phyloP scores from a whole-genome alignment of 1,140 invertebrate genomes.

The Anastrepha obliqua region DNA sequence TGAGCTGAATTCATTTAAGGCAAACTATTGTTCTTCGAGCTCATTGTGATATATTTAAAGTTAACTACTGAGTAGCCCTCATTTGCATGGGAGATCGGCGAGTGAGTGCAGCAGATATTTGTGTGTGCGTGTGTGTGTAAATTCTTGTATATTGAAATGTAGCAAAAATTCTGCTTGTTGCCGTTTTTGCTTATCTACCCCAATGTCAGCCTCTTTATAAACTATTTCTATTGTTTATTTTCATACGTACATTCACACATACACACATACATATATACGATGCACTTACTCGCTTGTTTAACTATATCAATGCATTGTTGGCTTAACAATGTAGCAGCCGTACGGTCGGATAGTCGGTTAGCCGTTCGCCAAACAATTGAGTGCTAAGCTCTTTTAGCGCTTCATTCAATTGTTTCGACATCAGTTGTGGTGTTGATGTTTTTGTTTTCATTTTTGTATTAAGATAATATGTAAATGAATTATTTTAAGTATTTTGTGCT shows the following conservation, averaged over 20 bases:
- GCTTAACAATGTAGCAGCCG: not conserved
- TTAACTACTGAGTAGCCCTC: not conserved
- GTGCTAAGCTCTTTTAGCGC: slow-evolving; percentile 27
- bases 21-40: not conserved
- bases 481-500: slow-evolving; percentile 7
- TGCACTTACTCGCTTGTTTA: not conserved
- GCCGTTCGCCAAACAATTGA: slow-evolving; percentile 34
- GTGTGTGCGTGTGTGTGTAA: not conserved
- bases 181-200: not conserved
- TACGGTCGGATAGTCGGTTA: not conserved
- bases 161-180: not conserved
- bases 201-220: slow-evolving; percentile 11
- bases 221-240: not conserved
- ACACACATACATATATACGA: too few relatives aligned
- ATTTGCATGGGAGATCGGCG: not conserved
- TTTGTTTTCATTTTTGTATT: not conserved
- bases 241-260: too few relatives aligned
- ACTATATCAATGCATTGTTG: not conserved
- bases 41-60: not conserved
- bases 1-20: too few relatives aligned
- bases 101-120: not conserved
- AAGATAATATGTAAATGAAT: slow-evolving; percentile 5
- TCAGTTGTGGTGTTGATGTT: not conserved
- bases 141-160: too few relatives aligned
- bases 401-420: slow-evolving; percentile 35